Evolutionary conservation across 2,797 vertebrate genomes (phyloP), one percentile per base, ranked within the genome.

Genomic region (Enoplosus armatus): DNA sequence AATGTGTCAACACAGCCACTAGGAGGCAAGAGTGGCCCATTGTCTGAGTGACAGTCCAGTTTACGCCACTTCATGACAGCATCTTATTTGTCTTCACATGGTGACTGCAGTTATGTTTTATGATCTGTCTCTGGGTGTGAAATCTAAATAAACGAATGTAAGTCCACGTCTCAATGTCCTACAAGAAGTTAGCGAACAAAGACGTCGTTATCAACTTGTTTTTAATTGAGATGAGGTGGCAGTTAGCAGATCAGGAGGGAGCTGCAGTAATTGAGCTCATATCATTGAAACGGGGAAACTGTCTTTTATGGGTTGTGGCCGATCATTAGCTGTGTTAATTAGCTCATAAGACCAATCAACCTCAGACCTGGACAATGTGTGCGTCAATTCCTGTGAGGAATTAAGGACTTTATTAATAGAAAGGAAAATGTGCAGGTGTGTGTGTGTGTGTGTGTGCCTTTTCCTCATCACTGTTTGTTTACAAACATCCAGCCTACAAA

Each of bases 251-350:
- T 73, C 56, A 68, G 69, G 27, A 56, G 33, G 54, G 54, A 72
- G 72, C 62, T 8, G 63, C 61, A 26, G 72, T 95, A 95, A 95
- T 92, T 93, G 91, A 93, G 87, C 89, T 93, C 90, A 92, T 94
- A 80, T 91, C 65, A 94, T 94, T 94, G 90, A 83, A 86, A 88
- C 64, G 4, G 86, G 66, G 90, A 86, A 78, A 82, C 80, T 18
- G 63, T 71, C 77, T 76, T 87, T 86, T 74, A 79, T 77, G 77
- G 79, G 68, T 53, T 90, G 86, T 80, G 87, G 79, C 63, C 15
- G 4, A 80, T 90, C 93, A 90, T 93, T 92, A 92, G 69, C 31
- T 33, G 50, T 80, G 66, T 87, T 94, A 93, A 93, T 93, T 90
- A 90, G 75, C 77, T 82, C 78, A 83, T 91, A 65, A 91, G 64